Conservation (phyloP, 2,113 vertebrate genomes). For the Plecotus auritus region DNA sequence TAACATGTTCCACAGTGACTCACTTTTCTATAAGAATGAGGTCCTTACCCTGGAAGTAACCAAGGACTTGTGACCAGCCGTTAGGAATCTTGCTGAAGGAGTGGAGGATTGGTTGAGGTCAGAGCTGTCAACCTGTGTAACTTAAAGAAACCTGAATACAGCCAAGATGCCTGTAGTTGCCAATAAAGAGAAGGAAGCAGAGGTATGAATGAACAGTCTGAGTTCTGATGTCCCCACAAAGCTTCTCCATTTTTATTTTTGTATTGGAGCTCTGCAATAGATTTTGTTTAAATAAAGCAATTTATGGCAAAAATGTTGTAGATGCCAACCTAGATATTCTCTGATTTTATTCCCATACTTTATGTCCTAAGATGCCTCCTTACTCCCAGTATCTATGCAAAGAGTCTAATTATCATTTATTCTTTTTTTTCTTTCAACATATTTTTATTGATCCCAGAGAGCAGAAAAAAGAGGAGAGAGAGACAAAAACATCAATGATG, state of each 20-base stretch:
- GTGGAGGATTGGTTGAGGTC: neutral
- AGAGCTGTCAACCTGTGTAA: neutral
- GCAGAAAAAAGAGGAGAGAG: too few relatives aligned
- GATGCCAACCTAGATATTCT: neutral
- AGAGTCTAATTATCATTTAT: neutral
- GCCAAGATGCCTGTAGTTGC: neutral
- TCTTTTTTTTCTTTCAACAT: too few relatives aligned
- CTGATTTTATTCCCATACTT: neutral
- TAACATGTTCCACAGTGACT: neutral
- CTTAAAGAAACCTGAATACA: neutral
- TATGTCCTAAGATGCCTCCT: neutral
- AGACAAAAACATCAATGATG: too few relatives aligned
- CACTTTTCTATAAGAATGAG: neutral
- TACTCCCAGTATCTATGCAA: neutral
- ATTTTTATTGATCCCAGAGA: too few relatives aligned
- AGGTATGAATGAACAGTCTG: neutral
- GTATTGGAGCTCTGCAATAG: neutral
- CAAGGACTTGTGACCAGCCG: neutral
- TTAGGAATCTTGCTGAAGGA: neutral
- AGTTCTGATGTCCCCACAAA: neutral
- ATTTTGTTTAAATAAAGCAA: neutral
- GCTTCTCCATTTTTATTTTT: neutral
- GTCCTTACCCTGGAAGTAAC: neutral
- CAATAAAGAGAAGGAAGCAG: neutral
- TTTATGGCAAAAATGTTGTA: neutral